A percentile compares a stretch with the other conserved stretches of the same genome.
These are phyloP conservation scores for Anticlea derivata DNA, from an alignment of 2,888 invertebrate genomes.

Conservation along the genomic window DNA sequence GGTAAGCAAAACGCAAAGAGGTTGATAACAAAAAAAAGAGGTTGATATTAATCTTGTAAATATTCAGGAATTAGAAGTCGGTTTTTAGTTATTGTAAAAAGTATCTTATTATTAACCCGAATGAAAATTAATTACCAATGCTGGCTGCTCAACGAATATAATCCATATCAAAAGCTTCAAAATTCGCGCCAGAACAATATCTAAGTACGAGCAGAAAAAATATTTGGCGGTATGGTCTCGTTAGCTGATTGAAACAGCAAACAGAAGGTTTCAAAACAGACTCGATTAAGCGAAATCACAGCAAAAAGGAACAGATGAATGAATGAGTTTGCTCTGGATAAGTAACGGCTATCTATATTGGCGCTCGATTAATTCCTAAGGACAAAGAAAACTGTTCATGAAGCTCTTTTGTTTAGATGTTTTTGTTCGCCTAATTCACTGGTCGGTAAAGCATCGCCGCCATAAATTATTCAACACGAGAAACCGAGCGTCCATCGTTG, in stretches of 20 bases:
- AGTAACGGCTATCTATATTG: constrained; percentile 51
- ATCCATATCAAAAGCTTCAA: neutral
- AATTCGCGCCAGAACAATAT: neutral
- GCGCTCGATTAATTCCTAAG: constrained; percentile 44
- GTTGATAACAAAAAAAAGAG: too few relatives aligned
- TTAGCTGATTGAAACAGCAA: constrained; percentile 2
- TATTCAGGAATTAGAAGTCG: too few relatives aligned
- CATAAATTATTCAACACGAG: constrained; percentile 77
- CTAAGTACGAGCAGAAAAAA: neutral
- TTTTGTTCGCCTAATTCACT: constrained; percentile 74
- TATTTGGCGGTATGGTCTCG: constrained; percentile 1
- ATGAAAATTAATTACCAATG: neutral
- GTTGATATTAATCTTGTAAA: too few relatives aligned
- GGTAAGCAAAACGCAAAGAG: too few relatives aligned
- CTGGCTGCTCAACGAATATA: neutral
- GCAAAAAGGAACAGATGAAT: constrained; percentile 35
- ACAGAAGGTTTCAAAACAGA: constrained; percentile 10
- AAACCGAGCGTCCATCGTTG: constrained; percentile 58
- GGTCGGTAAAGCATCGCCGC: constrained; percentile 61
- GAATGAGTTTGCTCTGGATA: constrained; percentile 46
- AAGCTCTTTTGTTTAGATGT: constrained; percentile 49
- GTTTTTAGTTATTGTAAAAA: too few relatives aligned
- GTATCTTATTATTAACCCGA: too few relatives aligned
- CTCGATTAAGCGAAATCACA: constrained; percentile 13
- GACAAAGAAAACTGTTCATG: constrained; percentile 63